Base-by-base conservation (phyloP, 2,113 vertebrate genomes). In the Epinephelus cyanopodus region DNA sequence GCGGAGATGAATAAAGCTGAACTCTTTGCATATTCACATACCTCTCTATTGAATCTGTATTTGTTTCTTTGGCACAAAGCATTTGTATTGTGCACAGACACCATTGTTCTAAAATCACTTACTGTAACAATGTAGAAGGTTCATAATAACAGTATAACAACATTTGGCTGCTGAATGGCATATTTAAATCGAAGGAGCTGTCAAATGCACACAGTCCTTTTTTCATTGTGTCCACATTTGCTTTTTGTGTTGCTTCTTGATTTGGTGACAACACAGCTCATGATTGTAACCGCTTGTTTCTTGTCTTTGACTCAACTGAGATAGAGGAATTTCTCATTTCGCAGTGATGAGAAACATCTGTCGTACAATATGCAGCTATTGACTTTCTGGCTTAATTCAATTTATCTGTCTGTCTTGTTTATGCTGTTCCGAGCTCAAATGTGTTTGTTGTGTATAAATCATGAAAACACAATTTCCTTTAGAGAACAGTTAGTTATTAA, bases 361-460 rank as follows among this genome's bases (percentile, higher is more conserved):
- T 13, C 2, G 29, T 58, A 39, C n/a, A 48, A 21, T 1, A 52
- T 1, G 3, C 8, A 33, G 63, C 33, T 54, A 52, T 61, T 42
- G 62, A 53, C n/a, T 65, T 39, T 73, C 21, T 42, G 27, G 25
- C 15, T 60, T 27, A 52, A 47, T 71, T 5, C 45, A 79, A 25
- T 70, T 37, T 37, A 45, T 45, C 8, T 45, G 42, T 12, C 11
- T 45, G 5, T 48, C n/a, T 25, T 42, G 21, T 72, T 47, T 3
- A 71, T 79, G 48, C 52, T 37, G 14, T 14, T 68, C 27, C 39
- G 7, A 13, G 21, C 11, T 50, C 9, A 0, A 1, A 15, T 25
- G 11, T 47, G 5, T 56, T 12, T 68, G 62, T 13, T 67, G 25
- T 23, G 53, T 13, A 12, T 67, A 50, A 65, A 66, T 53, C 21